A percentile compares a stretch with the other conserved stretches of the same genome.
phyloP scores from a whole-genome alignment of 2,888 invertebrate species.

The Alviniconcha strummeri region DNA sequence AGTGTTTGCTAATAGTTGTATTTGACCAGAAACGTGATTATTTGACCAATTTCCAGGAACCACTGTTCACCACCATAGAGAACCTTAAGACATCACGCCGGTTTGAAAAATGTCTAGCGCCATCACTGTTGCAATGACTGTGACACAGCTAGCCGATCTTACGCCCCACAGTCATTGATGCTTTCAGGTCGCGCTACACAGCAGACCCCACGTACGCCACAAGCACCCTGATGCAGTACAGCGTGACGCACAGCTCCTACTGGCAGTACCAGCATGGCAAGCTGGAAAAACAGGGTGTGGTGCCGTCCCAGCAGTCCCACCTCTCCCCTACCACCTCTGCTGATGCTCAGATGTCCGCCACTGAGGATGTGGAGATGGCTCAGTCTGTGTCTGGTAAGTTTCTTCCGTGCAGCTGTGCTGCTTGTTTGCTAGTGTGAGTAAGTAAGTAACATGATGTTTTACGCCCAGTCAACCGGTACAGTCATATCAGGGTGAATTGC shows the following conservation, averaged over 20 bases:
- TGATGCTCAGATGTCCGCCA: neutral
- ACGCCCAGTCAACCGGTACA: no score
- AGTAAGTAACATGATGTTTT: neutral
- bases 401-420: neutral
- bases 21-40: no score
- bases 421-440: neutral
- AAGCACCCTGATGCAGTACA: conserved; percentile 46
- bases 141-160: no score
- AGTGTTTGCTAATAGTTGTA: no score
- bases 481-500: no score
- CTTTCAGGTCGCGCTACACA: conserved; percentile 41
- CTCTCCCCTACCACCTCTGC: neutral
- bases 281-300: conserved; percentile 24
- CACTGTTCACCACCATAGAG: no score
- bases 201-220: conserved; percentile 57
- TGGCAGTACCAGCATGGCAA: conserved; percentile 68
- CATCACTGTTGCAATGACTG: no score
- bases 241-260: conserved; percentile 74
- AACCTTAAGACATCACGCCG: no score
- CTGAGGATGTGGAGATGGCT: neutral
- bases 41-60: no score
- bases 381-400: conserved; percentile 10
- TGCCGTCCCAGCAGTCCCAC: neutral
- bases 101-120: no score
- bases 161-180: no score